Conservation (phyloP, 2,113 vertebrate species). For the Deroptyus accipitrinus region DNA sequence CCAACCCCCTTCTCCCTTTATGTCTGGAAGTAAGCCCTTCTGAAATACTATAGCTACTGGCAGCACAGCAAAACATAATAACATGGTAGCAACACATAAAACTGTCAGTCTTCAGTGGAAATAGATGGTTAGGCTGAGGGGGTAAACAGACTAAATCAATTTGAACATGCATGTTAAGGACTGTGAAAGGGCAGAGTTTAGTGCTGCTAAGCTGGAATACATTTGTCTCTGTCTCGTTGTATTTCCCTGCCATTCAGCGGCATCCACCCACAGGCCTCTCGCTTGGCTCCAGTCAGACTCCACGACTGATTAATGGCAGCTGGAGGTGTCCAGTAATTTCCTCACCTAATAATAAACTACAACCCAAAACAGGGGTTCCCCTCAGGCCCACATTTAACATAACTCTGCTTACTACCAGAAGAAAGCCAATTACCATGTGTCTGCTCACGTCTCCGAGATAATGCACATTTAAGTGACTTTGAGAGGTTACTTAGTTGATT, state of each 20-base stretch:
- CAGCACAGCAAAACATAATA: slow-evolving; percentile 83
- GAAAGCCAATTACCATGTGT: slow-evolving; percentile 57
- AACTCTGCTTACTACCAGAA: slow-evolving; percentile 18
- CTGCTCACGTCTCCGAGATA: slow-evolving; percentile 13
- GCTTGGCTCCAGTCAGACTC: slow-evolving; percentile 87
- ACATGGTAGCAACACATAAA: slow-evolving; percentile 87
- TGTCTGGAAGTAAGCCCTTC: slow-evolving; percentile 80
- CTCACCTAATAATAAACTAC: slow-evolving; percentile 85
- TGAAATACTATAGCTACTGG: slow-evolving; percentile 84
- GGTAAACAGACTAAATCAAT: slow-evolving; percentile 86
- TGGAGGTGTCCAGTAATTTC: slow-evolving; percentile 89
- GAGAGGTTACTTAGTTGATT: not conserved
- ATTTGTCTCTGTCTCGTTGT: slow-evolving; percentile 87
- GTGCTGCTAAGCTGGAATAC: slow-evolving; percentile 76
- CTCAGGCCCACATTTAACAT: slow-evolving; percentile 64
- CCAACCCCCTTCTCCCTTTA: slow-evolving; percentile 61
- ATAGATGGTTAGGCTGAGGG: slow-evolving; percentile 81
- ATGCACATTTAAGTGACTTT: not conserved
- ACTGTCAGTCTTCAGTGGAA: slow-evolving; percentile 82
- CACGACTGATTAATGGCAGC: slow-evolving; percentile 90
- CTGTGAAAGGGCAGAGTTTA: slow-evolving; percentile 76
- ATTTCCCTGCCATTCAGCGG: slow-evolving; percentile 76
- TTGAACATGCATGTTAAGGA: slow-evolving; percentile 81
- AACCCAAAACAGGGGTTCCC: slow-evolving; percentile 64
- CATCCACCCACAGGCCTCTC: slow-evolving; percentile 79